Evolutionary conservation across 1,140 invertebrate genomes (phyloP), one percentile per base, ranked within the genome.

Genomic region (Drosophila rufa): DNA sequence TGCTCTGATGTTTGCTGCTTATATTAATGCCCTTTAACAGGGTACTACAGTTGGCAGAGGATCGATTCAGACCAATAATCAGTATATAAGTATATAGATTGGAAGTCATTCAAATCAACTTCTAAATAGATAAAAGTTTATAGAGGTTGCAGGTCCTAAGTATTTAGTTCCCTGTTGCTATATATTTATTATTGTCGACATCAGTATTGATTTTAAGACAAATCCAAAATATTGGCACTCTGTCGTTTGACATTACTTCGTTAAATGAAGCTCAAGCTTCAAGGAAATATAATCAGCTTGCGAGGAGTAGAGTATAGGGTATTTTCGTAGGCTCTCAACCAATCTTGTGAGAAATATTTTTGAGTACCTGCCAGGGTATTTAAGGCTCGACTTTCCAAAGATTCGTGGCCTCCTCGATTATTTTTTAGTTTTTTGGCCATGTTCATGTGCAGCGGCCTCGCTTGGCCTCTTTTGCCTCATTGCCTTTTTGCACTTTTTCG

Each of bases 401-500:
- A 9, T 33, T 15, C 22, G 3, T 64, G 42, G 62, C 57, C 56
- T 43, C 43, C 62, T 62, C 40, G 40, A 62, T 56, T 56, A 56
- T 64, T 46, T 53, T 40, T 43, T 53, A 33, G 15, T 59, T 75
- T 58, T 69, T 67, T 50, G 70, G 70, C 50, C 77, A 80, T 80
- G 61, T 79, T 79, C 76, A 66, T 78, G 75, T 69, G 70, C 70
- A 57, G 25, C 78, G 68, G 65, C 62, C 62, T 78, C 56, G 65
- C 48, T 75, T 82, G 64, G 80, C 66, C 79, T 81, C 57, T 70
- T 87, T 71, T 82, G 80, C 64, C 76, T 62, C 27, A 79, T 80
- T 83, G 80, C 83, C 71, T 69, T 70, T 80, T 82, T 83, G 67
- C 75, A 79, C 75, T 77, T 76, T 69, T 82, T 82, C 58, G 75